Evolutionary conservation across 2,797 vertebrate genomes (phyloP).

Genomic region (Etheostoma nigrum): DNA sequence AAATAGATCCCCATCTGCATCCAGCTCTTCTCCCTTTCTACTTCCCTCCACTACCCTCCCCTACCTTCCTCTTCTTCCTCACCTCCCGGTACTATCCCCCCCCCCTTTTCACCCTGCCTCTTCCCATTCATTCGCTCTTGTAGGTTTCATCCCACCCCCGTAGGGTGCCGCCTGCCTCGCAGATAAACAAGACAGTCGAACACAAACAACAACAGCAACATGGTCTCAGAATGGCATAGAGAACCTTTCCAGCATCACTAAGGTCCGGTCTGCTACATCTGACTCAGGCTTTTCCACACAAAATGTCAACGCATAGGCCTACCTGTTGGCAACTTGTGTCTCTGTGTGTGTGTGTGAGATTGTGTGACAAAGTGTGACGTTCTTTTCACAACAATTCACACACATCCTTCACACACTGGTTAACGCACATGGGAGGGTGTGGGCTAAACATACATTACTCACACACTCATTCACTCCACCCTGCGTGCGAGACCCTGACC

Average conservation of each 20-base stretch:
- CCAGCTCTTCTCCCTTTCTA: constrained; percentile 47
- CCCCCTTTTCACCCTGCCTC: constrained; percentile 54
- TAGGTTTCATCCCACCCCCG: constrained; percentile 44
- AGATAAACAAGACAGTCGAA: constrained; percentile 64
- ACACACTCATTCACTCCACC: constrained; percentile 15
- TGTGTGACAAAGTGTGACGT: constrained; percentile 55
- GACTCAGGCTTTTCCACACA: constrained; percentile 32
- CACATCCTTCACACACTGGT: constrained; percentile 54
- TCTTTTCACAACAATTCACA: constrained; percentile 65
- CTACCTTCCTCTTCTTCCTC: constrained; percentile 1
- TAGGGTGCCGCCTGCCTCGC: constrained; percentile 44
- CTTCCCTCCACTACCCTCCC: not conserved
- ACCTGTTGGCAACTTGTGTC: constrained; percentile 37
- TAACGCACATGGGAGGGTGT: not conserved
- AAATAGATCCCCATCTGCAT: constrained; percentile 78
- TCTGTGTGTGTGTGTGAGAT: constrained; percentile 23
- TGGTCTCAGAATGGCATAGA: constrained; percentile 38
- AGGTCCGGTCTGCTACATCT: constrained; percentile 41
- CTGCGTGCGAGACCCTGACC: constrained; percentile 23
- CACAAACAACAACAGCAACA: constrained; percentile 69
- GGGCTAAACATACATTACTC: constrained; percentile 23
- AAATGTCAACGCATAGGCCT: constrained; percentile 29
- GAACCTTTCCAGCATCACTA: constrained; percentile 43
- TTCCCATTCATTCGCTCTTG: constrained; percentile 54
- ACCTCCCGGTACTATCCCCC: constrained; percentile 33